Evolutionary conservation across 1,140 invertebrate genomes (phyloP), one percentile per base, ranked within the genome.

Genomic region (Drosophila yakuba): DNA sequence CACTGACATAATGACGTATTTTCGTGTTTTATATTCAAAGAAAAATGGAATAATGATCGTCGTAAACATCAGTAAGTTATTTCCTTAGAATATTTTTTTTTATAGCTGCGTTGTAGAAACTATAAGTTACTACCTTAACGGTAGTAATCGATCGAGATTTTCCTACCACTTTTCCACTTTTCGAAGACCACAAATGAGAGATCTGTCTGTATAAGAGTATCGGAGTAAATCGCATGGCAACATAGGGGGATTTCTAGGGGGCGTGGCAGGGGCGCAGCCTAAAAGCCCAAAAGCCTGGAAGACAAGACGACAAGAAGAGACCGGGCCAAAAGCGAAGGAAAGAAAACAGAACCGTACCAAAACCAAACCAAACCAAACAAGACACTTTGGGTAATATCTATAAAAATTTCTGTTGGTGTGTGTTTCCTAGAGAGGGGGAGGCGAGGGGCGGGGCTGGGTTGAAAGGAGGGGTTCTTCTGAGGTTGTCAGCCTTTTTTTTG

Each of bases 371-470:
- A 56, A 78, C 79, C 25, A 51, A 74, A 76, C 62, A 80, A 85
- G 74, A 86, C 79, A 89, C 80, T 88, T 83, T 86, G 79, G 82
- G 78, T 86, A 86, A 78, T 86, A 86, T 85, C 74, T 86, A 78
- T 86, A 81, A 86, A 86, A 86, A 86, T 86, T 86, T 82, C 69
- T 81, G 74, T 78, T 55, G 54, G 43, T 63, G 43, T 43, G 41
- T 57, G 61, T 43, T 47, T 35, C 25, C 38, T 12, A 11, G 11
- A 23, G 17, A 12, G 15, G 23, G 25, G 15, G n/a, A 11, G 10
- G 14, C 2, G 15, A 35, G 57, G 20, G 57, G 57, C 60, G 39
- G 20, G 55, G 25, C 63, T 15, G 52, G 54, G 52, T 57, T 47
- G 39, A 45, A 60, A 68, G 63, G 47, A 67, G 64, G 73, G 72